Base-by-base conservation (phyloP, 2,113 vertebrate genomes). In the Monopterus albus region DNA sequence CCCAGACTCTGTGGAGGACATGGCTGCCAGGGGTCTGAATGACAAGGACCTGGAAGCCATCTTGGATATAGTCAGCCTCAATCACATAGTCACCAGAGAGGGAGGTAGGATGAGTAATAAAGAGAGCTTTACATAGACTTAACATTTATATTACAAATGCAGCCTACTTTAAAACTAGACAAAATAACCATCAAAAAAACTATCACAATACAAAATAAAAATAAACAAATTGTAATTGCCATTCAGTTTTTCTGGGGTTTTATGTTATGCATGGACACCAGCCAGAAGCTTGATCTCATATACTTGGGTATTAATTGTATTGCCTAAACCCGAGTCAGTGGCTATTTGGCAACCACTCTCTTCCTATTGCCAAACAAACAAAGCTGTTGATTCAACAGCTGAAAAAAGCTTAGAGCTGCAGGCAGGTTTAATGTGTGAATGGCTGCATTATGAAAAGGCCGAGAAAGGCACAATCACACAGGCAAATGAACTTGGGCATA, bases 41-140 rank as follows among this genome's bases (percentile, higher is more conserved):
- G 97, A 99, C 85, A 91, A 87, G 28, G 94, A 98, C 80, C 91
- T 99, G 77, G 96, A 97, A n/a, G 50, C 61, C 63, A 98, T 99
- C 80, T 84, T 99, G 74, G 94, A 95, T 20, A 94, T 92, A 2
- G 98, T 99, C 70, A 96, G 98, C 79, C 95, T 99, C 36, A 96
- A 96, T 81, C 97, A 98, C 64, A 98, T 99, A 8, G 96, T 99
- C 67, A 96, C 96, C 72, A 94, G 97, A 80, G 98, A 99, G 89
- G 97, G 98, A 95, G 98, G 98, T 98, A 93, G 3, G 79, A 39
- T 20, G 10, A 25, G 4, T 5, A 10, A 18, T 1, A 14, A 7
- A 35, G 25, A 31, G 2, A 31, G 31, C 5, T 7, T 6, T 7
- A 31, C n/a, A n/a, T n/a, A n/a, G n/a, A n/a, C n/a, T n/a, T n/a